phyloP scores from a whole-genome alignment of 2,797 vertebrate genomes.

The Danio tinwini region DNA sequence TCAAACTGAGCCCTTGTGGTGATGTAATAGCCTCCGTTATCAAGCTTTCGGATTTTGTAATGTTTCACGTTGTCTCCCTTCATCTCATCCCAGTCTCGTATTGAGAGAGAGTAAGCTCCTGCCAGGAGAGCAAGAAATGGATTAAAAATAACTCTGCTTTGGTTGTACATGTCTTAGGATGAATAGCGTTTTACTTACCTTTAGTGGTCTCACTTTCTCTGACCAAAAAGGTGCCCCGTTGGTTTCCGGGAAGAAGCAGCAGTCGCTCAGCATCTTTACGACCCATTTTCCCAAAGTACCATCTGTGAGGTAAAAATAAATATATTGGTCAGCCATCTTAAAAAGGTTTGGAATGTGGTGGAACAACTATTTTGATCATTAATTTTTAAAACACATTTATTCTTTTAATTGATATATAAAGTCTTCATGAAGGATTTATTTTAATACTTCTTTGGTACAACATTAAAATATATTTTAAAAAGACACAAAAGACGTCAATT shows the following conservation, averaged over 20 bases:
- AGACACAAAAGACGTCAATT: too few relatives aligned
- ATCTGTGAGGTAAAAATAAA: slow-evolving; percentile 74
- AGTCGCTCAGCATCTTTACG: slow-evolving; percentile 97
- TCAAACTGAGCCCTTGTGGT: slow-evolving; percentile 97
- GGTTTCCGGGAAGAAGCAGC: slow-evolving; percentile 91
- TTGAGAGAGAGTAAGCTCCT: slow-evolving; percentile 95
- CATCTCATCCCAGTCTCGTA: slow-evolving; percentile 96
- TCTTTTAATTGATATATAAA: too few relatives aligned
- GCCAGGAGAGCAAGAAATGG: slow-evolving; percentile 9
- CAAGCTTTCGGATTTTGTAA: slow-evolving; percentile 98
- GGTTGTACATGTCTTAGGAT: background rate
- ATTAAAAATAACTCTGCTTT: background rate
- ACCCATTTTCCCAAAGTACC: slow-evolving; percentile 99
- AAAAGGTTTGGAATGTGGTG: background rate
- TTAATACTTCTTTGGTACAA: too few relatives aligned
- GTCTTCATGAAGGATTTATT: too few relatives aligned
- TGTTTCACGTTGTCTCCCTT: slow-evolving; percentile 98
- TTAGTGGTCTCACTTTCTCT: slow-evolving; percentile 98
- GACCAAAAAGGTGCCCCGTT: slow-evolving; percentile 93
- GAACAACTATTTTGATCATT: background rate
- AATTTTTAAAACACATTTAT: too few relatives aligned
- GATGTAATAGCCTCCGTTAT: slow-evolving; percentile 97
- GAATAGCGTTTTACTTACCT: slow-evolving; percentile 75
- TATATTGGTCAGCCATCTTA: background rate
- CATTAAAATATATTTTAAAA: too few relatives aligned